Evolutionary conservation across 2,113 vertebrate genomes (phyloP), one percentile per base, ranked within the genome.

Genomic region (Nerophis lumbriciformis): DNA sequence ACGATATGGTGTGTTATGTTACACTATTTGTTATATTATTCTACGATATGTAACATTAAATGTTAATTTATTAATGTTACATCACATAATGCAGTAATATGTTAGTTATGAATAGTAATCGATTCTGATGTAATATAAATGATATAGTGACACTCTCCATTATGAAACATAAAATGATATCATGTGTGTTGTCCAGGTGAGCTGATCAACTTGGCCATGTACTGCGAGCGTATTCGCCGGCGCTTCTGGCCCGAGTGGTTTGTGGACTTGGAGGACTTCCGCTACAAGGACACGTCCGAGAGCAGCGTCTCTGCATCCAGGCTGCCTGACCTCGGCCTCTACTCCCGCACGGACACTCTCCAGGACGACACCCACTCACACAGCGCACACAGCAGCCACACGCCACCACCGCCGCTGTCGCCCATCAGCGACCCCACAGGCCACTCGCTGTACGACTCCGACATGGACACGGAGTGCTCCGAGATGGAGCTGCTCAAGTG

Each of bases 211-310:
- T 90, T 99, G 4, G 95, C 95, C 81, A 95, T 99, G 95, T 99
- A 99, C 85, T 99, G 96, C 64, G 96, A 99, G 77, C 92, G 97
- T 63, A 97, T 98, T 80, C 91, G 95, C 80, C 91, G 94, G 79
- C 95, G 94, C 78, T 98, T 97, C 80, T 99, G 97, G 97, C 97
- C 97, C 0, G 97, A 99, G 74, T 99, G 97, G 97, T 94, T 95
- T 8, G 92, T 95, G 0, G 94, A 96, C 38, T 89, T 94, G 4
- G 94, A 91, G n/a, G 90, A 97, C 72, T 92, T 95, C 52, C 81
- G 92, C 66, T 96, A 93, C 2, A 90, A 90, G 49, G 91, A 94
- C 77, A 91, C 87, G 73, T 92, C 92, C 0, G 94, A 97, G 60
- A 83, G 80, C 68, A 93, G 92, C 71, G 15, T 68, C 69, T 83